Conservation (phyloP, 2,888 invertebrate species). For the Drosophila prolongata region DNA sequence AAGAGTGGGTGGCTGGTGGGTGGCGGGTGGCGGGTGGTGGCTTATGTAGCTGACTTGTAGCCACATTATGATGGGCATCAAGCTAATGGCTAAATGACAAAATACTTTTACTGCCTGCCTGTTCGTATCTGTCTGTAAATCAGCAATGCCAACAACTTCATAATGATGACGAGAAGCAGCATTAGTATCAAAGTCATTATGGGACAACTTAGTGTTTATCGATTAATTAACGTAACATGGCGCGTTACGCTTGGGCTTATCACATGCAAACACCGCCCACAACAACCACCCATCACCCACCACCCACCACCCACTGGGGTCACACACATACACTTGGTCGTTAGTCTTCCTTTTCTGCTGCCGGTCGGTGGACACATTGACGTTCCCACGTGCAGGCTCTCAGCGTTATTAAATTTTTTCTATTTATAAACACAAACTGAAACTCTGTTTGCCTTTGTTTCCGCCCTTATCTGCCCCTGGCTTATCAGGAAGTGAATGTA, state of each 20-base stretch:
- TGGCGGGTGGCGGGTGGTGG: constrained; percentile 7
- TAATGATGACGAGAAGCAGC: constrained; percentile 42
- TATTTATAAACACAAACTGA: constrained; percentile 67
- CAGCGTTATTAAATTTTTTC: constrained; percentile 74
- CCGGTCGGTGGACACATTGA: constrained; percentile 55
- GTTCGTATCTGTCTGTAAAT: constrained; percentile 53
- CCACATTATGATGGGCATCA: constrained; percentile 53
- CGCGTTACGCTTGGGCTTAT: constrained; percentile 73
- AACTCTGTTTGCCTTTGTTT: constrained; percentile 38
- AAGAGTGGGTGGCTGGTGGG: constrained; percentile 24
- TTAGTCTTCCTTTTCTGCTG: constrained; percentile 25
- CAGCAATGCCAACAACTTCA: constrained; percentile 56
- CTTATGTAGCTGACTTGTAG: constrained; percentile 12
- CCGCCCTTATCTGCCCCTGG: constrained; percentile 43
- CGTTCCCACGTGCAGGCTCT: constrained; percentile 75
- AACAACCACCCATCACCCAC: constrained; percentile 1
- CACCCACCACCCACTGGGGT: constrained; percentile 6
- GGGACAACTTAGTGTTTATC: constrained; percentile 55
- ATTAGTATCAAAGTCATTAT: constrained; percentile 45
- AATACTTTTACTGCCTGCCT: constrained; percentile 43
- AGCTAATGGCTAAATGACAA: constrained; percentile 66
- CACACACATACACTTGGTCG: constrained; percentile 26
- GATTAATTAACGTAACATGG: constrained; percentile 76
- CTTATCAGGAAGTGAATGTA: constrained; percentile 56
- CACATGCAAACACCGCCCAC: constrained; percentile 34